Conservation (phyloP, 2,113 vertebrate species). For the Cisticola juncidis region DNA sequence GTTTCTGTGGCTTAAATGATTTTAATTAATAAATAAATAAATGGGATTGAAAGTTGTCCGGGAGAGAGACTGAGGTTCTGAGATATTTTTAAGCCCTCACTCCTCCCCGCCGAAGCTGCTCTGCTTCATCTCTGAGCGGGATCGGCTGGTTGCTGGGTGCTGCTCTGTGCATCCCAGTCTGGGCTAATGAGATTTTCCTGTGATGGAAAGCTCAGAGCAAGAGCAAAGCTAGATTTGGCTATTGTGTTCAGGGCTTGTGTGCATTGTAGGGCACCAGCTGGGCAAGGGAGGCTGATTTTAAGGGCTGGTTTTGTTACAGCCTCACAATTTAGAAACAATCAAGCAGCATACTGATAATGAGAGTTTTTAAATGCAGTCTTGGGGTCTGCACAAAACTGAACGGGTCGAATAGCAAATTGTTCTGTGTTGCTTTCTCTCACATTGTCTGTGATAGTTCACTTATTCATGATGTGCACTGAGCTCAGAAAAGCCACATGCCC, state of each 20-base stretch:
- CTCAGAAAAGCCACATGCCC: background rate
- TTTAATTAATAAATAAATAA: slow-evolving; percentile 78
- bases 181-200: background rate
- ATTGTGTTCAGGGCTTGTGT: background rate
- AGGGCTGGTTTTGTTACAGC: background rate
- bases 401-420: background rate
- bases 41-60: slow-evolving; percentile 42
- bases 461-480: background rate
- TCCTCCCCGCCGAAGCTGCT: background rate
- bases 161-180: background rate
- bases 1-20: slow-evolving; percentile 64
- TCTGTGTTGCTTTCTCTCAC: background rate
- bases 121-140: background rate
- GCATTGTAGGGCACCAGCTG: background rate
- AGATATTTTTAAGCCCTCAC: slow-evolving; percentile 33
- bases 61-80: slow-evolving; percentile 19
- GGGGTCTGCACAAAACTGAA: background rate
- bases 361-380: background rate
- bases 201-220: background rate
- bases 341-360: background rate
- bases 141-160: background rate
- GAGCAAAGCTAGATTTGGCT: background rate
- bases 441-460: background rate
- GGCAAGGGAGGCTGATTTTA: background rate
- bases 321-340: slow-evolving; percentile 1